phyloP scores from a whole-genome alignment of 2,888 invertebrate species.

The Caenorhabditis auriculariae region DNA sequence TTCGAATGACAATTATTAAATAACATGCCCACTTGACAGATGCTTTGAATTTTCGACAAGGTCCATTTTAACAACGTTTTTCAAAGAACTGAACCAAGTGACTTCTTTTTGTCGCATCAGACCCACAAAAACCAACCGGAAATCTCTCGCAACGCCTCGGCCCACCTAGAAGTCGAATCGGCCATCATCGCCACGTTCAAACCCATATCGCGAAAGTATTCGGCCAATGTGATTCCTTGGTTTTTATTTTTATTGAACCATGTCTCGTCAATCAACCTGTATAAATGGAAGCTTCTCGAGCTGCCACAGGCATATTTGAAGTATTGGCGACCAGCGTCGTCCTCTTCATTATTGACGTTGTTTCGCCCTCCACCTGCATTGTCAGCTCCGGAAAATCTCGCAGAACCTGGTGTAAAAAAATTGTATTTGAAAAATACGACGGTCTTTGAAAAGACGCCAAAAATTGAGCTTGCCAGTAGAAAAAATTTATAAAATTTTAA shows the following conservation, averaged over 20 bases:
- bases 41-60: no score
- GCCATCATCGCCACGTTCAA: conserved; percentile 99
- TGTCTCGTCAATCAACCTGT: no score
- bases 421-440: background rate
- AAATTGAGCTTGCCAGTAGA: no score
- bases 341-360: conserved; percentile 98
- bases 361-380: conserved; percentile 88
- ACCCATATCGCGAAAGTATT: conserved; percentile 86
- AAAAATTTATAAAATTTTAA: no score
- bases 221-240: conserved; percentile 83
- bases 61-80: no score
- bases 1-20: no score
- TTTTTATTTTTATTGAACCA: background rate
- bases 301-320: conserved; percentile 99
- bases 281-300: conserved; percentile 98
- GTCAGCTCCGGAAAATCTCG: conserved; percentile 97
- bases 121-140: conserved; percentile 72
- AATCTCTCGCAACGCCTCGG: conserved; percentile 98
- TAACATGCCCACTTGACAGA: no score
- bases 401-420: conserved; percentile 69
- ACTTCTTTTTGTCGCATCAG: background rate
- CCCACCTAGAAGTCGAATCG: conserved; percentile 99
- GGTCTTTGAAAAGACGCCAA: no score
- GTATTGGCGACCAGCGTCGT: conserved; percentile 98
- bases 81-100: no score